Evolutionary conservation across 2,113 vertebrate species (phyloP), one percentile per base, ranked within the genome.

Genomic region (Maccullochella peelii): DNA sequence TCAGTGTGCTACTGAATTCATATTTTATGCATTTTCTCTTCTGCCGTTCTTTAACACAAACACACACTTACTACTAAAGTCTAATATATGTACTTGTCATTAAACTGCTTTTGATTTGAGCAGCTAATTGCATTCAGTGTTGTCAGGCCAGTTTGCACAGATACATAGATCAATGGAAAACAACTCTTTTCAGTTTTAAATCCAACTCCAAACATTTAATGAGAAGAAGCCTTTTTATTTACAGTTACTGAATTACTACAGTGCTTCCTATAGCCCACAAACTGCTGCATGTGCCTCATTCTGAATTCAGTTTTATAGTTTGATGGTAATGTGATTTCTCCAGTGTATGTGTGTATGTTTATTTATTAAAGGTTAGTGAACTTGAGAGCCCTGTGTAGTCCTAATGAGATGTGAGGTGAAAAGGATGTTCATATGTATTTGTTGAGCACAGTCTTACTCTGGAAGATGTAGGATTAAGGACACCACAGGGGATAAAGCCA

Each of bases 361-460:
- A 59, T 82, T 74, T 54, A 68, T 75, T 20, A 68, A 76, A 76
- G 50, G 61, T 61, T 30, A 47, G 40, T 49, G 12, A 80, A 83
- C 63, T 52, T 73, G 15, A 73, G 36, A 38, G 65, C 30, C 27
- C 58, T 59, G n/a, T 80, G 54, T 21, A 47, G 71, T 74, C 52
- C 50, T 79, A 88, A 86, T 71, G 49, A 72, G 72, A 85, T 40
- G 44, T 69, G 77, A 83, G 65, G 71, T 73, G 77, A 83, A 89
- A 83, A 68, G 61, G 52, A 52, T 80, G 67, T 57, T 66, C 50
- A 55, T 71, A 55, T 88, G 33, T 74, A 44, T 83, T 74, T 58
- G 30, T 25, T 50, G 33, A 75, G 62, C 59, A 42, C n/a, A 62
- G 55, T 21, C 25, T 73, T 44, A 62, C 10, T 65, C 11, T 66